Evolutionary conservation across 2,888 invertebrate genomes (phyloP).

Genomic region (Argyresthia goedartella): DNA sequence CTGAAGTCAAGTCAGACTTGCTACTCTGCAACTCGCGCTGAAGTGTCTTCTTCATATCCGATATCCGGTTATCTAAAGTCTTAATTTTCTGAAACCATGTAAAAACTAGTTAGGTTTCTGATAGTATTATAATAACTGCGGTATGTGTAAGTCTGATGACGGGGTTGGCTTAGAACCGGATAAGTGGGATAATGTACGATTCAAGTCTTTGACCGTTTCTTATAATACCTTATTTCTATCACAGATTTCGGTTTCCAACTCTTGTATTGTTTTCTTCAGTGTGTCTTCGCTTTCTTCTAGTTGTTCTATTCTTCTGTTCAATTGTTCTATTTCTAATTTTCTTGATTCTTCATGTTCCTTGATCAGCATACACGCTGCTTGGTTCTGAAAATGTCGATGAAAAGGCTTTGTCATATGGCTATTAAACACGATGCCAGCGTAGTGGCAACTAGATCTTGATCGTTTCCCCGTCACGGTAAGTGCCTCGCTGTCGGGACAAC

Average conservation of each 20-base stretch:
- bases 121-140: background rate
- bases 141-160: too few relatives aligned
- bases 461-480: too few relatives aligned
- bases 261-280: conserved; percentile 50
- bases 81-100: conserved; percentile 79
- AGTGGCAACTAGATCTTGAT: too few relatives aligned
- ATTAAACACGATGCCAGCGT: too few relatives aligned
- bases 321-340: conserved; percentile 39
- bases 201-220: too few relatives aligned
- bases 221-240: conserved; percentile 78
- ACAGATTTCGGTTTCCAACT: conserved; percentile 70
- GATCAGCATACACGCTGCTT: conserved; percentile 60
- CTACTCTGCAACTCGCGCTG: conserved; percentile 85
- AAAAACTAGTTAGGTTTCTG: background rate
- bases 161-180: too few relatives aligned
- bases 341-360: conserved; percentile 47
- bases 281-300: conserved; percentile 57
- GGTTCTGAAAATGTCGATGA: conserved; percentile 32
- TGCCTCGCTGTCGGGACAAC: too few relatives aligned
- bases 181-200: too few relatives aligned
- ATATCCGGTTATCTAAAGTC: conserved; percentile 87
- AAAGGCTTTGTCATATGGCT: background rate
- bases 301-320: conserved; percentile 46
- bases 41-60: conserved; percentile 92
- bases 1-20: conserved; percentile 70